Evolutionary conservation across 2,797 vertebrate genomes (phyloP), one percentile per base, ranked within the genome.

Genomic region (Pipistrellus nathusii): DNA sequence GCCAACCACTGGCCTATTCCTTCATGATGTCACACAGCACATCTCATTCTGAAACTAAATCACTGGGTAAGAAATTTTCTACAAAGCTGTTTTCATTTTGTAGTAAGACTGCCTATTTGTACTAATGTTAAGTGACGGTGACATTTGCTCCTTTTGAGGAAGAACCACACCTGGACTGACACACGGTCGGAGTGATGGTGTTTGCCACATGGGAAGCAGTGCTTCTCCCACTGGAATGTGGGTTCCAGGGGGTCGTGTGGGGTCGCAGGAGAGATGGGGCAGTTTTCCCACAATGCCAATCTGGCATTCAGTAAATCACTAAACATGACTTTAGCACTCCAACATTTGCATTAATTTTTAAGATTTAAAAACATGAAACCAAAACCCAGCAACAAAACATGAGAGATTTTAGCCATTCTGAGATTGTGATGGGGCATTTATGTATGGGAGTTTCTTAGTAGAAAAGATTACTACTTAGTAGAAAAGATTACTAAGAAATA

Each of bases 281-380:
- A 35, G 32, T 15, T 69, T 59, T 38, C 51, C 82, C 30, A n/a
- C 41, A 30, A 10, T 27, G 68, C 8, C 73, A 53, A 41, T n/a
- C 83, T 85, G n/a, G 76, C 68, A 66, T 32, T n/a, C 3, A 18
- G 71, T 17, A 64, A 5, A n/a, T 57, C 59, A 32, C 4, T 66
- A 55, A 66, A 51, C 18, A 71, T 0, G 14, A 75, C 51, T 90
- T 75, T 86, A 80, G 57, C 25, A 90, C 84, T 86, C 51, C 68
- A 57, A 64, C 35, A 77, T 57, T 21, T 85, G 38, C n/a, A n/a
- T 41, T 2, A 73, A 90, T 44, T 68, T 72, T 83, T 77, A 94
- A 64, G 8, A 73, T 38, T 77, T 81, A 80, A 72, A 88, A 89
- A 64, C 27, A 35, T 6, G 23, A 88, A 44, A 73, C 32, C 46